A percentile compares a stretch with the other conserved stretches of the same genome.
These are phyloP conservation scores for Protonibea diacanthus DNA, from an alignment of 2,797 vertebrate species.

Conservation along the genomic window DNA sequence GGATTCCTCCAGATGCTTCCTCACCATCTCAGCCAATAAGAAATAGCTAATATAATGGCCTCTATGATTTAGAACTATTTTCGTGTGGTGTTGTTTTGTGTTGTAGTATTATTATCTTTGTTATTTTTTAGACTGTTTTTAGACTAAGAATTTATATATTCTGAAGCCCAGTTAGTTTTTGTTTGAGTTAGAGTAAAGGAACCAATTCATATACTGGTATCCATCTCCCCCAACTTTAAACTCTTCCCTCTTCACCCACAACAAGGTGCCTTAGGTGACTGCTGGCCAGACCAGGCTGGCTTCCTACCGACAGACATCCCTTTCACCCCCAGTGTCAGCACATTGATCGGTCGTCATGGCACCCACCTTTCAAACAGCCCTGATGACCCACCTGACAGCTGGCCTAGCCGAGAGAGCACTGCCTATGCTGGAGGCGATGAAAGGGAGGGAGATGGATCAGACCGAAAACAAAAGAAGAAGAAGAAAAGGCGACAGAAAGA, in stretches of 20 bases:
- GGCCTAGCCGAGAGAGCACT: constrained; percentile 70
- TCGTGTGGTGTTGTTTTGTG: background rate
- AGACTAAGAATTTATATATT: background rate
- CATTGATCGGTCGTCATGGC: constrained; percentile 82
- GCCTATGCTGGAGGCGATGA: constrained; percentile 77
- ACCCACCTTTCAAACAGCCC: constrained; percentile 74
- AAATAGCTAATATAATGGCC: background rate
- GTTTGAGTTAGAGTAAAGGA: constrained; percentile 30
- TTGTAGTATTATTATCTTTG: background rate
- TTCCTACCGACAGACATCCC: constrained; percentile 80
- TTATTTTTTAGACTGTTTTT: constrained; percentile 20
- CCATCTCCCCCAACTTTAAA: constrained; percentile 59
- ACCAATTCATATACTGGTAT: constrained; percentile 35
- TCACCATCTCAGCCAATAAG: background rate
- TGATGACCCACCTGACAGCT: constrained; percentile 66
- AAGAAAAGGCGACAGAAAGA: constrained; percentile 86
- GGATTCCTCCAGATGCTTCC: background rate
- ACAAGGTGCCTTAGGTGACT: constrained; percentile 83
- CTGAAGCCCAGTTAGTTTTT: constrained; percentile 10
- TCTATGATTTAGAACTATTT: background rate
- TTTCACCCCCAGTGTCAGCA: constrained; percentile 85
- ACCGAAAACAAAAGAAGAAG: constrained; percentile 87
- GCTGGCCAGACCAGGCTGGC: constrained; percentile 77
- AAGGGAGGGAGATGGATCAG: constrained; percentile 76
- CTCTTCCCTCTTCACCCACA: constrained; percentile 82